phyloP scores from a whole-genome alignment of 2,113 vertebrate genomes.

The Thalassarche chlororhynchos region DNA sequence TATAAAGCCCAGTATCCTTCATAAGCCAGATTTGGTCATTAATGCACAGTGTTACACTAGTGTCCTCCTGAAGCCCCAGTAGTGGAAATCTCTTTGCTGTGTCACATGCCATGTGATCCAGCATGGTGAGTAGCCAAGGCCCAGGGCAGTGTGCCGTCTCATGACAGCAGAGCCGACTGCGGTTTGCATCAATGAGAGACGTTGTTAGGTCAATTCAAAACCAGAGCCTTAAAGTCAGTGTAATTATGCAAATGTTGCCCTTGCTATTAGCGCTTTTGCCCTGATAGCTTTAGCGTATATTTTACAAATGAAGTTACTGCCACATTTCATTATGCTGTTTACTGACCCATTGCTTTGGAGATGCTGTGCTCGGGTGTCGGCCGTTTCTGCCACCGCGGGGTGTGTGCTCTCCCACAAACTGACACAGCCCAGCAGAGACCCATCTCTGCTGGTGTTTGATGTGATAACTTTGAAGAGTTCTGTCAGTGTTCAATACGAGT shows the following conservation, averaged over 20 bases:
- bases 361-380: not conserved
- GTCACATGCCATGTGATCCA: not conserved
- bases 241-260: conserved; percentile 69
- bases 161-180: not conserved
- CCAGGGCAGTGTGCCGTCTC: not conserved
- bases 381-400: not conserved
- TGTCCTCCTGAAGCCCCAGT: not conserved
- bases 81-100: not conserved
- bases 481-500: not conserved
- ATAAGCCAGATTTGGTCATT: not conserved
- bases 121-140: not conserved
- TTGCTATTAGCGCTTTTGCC: conserved; percentile 22
- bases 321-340: conserved; percentile 41
- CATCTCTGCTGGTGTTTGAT: not conserved
- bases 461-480: not conserved
- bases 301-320: conserved; percentile 59
- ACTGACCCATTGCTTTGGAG: not conserved
- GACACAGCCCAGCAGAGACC: not conserved
- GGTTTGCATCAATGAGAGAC: not conserved
- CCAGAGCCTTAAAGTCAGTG: conserved; percentile 58
- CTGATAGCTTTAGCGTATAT: not conserved
- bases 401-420: not conserved
- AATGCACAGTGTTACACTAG: not conserved
- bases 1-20: not conserved
- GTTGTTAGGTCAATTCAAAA: conserved; percentile 51